Evolutionary conservation across 2,113 vertebrate species (phyloP), one percentile per base, ranked within the genome.

Genomic region (Ahaetulla prasina): DNA sequence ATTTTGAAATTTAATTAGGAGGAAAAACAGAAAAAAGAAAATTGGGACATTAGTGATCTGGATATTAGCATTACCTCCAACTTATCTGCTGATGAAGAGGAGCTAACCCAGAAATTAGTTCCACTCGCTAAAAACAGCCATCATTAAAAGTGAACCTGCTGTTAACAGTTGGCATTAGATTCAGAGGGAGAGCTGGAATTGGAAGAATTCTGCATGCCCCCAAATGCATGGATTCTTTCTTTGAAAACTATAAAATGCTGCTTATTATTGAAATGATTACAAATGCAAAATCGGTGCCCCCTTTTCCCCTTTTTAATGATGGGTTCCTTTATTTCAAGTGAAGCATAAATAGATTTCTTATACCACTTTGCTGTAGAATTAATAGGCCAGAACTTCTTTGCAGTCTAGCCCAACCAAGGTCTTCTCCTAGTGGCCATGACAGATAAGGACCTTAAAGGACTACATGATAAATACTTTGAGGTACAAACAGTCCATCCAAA

Each of bases 21-120:
- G 74, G 35, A 43, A 80, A 80, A 80, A 10, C 2, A 43, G 35
- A 43, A 18, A 50, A 43, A 20, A 50, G 85, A 50, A 50, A 87
- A 87, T 87, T n/a, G 94, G 94, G 94, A 93, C 22, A 95, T 90
- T 87, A 57, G 30, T 30, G 47, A 30, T n/a, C 27, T 52, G 85
- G 49, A 52, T 87, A 63, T 27, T 14, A 27, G 14, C 14, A 22
- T 55, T 55, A 54, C 50, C 22, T 39, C 52, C n/a, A 88, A 30
- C 35, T 22, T 35, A 54, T 9, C 25, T 63, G 55, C 43, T 47
- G 45, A 60, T 3, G 0, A 30, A 60, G 39, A 68, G 55, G 8
- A 47, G 25, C 55, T 30, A 39, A 39, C 87, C n/a, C n/a, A 47
- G 43, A 63, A 89, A 57, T 63, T 49, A 63, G 27, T n/a, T 55